Evolutionary conservation across 2,888 invertebrate species (phyloP), one percentile per base, ranked within the genome.

Genomic region (Drosophila setosimentum): DNA sequence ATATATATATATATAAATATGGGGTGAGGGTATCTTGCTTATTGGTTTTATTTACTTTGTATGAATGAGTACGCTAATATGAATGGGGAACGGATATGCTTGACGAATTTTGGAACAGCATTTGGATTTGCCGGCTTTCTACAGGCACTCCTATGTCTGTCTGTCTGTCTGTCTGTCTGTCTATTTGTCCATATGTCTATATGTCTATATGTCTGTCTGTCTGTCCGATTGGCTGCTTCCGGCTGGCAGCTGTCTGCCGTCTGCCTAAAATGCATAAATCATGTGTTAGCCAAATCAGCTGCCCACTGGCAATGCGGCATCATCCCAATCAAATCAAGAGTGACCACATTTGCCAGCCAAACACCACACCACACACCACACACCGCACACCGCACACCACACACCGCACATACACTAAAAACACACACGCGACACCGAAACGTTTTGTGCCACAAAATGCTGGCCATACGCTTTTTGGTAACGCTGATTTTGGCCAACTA

Each of bases 391-490:
- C n/a, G n/a, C 42, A 13, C 50, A 29, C 49, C 18, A 27, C 29
- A 55, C n/a, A 65, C 8, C 42, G 61, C 37, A 60, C 27, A 48
- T 24, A 49, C 4, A 30, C 1, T 1, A 18, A n/a, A n/a, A 13
- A 21, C 32, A 33, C 29, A 57, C 27, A 66, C 16, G 29, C 60
- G 45, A 72, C 58, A 73, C 55, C 59, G 37, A 80, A 83, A 83
- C 82, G 82, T 86, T 83, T 83, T 83, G 83, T 86, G 83, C 55
- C 87, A 86, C 87, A 83, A 83, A 83, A 73, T 86, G 82, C 68
- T 83, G 70, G 57, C 72, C 80, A 76, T 82, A 84, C 80, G 82
- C 83, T 82, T 74, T 82, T 86, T 83, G 73, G 86, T 82, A 67
- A 65, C 84, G 48, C 30, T 66, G 55, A 73, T 69, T 68, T 68